phyloP scores from a whole-genome alignment of 1,140 invertebrate species.

The Drosophila orosa region DNA sequence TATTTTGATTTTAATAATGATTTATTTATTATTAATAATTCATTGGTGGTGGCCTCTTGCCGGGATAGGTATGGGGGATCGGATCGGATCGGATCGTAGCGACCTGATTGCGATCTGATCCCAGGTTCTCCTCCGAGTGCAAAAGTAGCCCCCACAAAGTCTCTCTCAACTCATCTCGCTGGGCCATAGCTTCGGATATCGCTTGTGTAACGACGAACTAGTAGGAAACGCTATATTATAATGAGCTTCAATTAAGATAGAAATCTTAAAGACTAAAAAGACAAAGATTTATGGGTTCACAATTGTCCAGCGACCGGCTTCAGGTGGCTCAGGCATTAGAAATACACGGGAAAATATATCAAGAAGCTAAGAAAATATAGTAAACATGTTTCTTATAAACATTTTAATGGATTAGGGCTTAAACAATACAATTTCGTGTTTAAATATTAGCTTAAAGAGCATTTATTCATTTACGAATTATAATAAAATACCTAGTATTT shows the following conservation, averaged over 20 bases:
- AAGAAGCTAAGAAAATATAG: not conserved
- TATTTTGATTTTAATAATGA: constrained; percentile 84
- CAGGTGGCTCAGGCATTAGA: constrained; percentile 56
- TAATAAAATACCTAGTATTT: not conserved
- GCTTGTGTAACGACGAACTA: constrained; percentile 47
- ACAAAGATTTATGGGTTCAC: constrained; percentile 79
- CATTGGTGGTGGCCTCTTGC: constrained; percentile 78
- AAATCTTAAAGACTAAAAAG: constrained; percentile 77
- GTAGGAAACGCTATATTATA: constrained; percentile 82
- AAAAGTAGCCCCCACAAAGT: constrained; percentile 49
- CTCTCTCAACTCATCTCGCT: constrained; percentile 10
- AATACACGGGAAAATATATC: constrained; percentile 24
- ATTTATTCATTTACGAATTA: not conserved
- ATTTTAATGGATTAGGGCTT: no score
- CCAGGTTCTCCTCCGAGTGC: constrained; percentile 47
- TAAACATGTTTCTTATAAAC: no score
- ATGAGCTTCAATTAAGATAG: constrained; percentile 82
- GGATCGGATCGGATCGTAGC: constrained; percentile 26
- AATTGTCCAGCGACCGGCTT: constrained; percentile 65
- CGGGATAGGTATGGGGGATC: constrained; percentile 35
- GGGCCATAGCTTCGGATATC: constrained; percentile 13
- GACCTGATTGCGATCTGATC: constrained; percentile 74
- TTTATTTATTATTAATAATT: constrained; percentile 84
- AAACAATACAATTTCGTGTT: not conserved
- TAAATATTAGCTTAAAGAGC: not conserved